These are phyloP conservation scores for Callipepla squamata DNA, from an alignment of 2,113 vertebrate genomes.

Conservation along the genomic window DNA sequence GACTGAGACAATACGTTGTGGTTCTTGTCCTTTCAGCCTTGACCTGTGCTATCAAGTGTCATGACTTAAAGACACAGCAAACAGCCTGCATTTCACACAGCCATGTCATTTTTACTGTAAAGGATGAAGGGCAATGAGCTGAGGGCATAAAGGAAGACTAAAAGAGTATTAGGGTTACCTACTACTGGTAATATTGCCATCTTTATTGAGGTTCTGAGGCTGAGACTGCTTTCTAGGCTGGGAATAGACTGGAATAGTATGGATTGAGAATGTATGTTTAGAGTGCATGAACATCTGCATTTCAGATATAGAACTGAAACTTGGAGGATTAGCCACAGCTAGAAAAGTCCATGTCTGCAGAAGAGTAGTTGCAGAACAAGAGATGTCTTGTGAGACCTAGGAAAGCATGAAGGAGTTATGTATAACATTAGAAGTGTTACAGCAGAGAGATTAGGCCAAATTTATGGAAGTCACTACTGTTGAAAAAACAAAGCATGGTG, in stretches of 20 bases:
- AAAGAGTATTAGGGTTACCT: too few species aligned
- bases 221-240: not conserved
- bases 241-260: not conserved
- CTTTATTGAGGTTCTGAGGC: not conserved
- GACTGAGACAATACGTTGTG: not conserved
- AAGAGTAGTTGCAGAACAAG: not conserved
- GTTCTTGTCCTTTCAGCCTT: not conserved
- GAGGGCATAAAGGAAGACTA: not conserved
- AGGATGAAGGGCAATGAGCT: not conserved
- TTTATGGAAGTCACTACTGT: not conserved
- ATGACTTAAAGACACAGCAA: not conserved
- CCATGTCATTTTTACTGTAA: accelerated
- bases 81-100: not conserved
- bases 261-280: not conserved
- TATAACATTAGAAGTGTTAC: not conserved
- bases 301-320: not conserved
- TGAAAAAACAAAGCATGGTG: not conserved
- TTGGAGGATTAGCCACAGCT: not conserved
- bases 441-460: not conserved
- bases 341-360: not conserved
- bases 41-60: not conserved
- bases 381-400: not conserved
- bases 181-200: not conserved
- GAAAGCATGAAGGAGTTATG: not conserved
- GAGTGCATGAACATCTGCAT: accelerated